Evolutionary conservation across 2,888 invertebrate species (phyloP), one percentile per base, ranked within the genome.

Genomic region (Helleia helle): DNA sequence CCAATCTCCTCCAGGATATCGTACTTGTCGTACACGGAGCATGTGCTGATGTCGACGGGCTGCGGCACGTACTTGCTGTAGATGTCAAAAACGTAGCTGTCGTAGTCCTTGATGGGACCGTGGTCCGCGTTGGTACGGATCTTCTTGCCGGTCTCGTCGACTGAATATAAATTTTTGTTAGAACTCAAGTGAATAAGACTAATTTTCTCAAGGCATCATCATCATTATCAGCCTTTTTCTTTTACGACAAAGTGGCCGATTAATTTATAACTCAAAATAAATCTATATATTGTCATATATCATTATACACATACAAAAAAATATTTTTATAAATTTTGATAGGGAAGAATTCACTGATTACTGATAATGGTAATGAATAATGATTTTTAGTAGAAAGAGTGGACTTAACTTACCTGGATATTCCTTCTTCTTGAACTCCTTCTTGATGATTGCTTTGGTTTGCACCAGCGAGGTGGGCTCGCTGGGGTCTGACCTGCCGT

Each of bases 1-100:
- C 99, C 99, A 62, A 99, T 97, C 87, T 99, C 99, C 84, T 99
- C 99, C 27, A 99, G 88, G 49, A 99, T 98, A 62, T 99, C 99
- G 68, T 99, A 99, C 64, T 93, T 93, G 73, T 99, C 99, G 72
- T 99, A 97, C 0, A 99, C 97, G 45, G 95, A 97, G 59, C 93
- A 93, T 1, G 93, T 91, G 63, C 95, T 97, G 63, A 99, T 95
- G 62, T 98, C 97, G 9, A 99, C 99, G 0, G 98, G 97, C 70
- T 97, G 96, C 24, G 99, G 99, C 40, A 97, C 94, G 65, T 95
- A 97, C 74, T 98, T 98, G 62, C 97, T 95, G 88, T 98, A 99
- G 47, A 99, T 93, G 64, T 99, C 98, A 72, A 97, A 96, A 15
- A 99, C 98, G 73, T 95, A 99, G 65, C 94, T 95, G 69, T 99